A percentile compares a stretch with the other conserved stretches of the same genome.
Evolutionary conservation across 2,888 invertebrate genomes (phyloP).

Genomic region (Acanthoscelides obtectus): DNA sequence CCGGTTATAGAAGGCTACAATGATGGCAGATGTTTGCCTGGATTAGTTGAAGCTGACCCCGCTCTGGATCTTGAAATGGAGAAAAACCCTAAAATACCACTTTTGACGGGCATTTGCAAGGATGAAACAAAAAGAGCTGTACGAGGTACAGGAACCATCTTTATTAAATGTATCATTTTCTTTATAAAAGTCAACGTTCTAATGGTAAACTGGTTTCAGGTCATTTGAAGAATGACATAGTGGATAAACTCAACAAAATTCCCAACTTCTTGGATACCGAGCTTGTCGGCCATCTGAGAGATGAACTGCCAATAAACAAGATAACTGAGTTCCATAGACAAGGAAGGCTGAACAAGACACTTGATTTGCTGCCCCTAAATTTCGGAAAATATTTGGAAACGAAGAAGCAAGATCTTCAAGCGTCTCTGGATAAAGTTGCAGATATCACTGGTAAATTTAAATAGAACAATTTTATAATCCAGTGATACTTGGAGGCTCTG

Average conservation of each 20-base stretch:
- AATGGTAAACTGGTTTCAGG: constrained; percentile 23
- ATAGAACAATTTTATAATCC: too few relatives aligned
- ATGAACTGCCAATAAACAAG: constrained; percentile 36
- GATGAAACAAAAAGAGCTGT: constrained; percentile 66
- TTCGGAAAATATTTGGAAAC: constrained; percentile 41
- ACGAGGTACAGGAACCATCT: constrained; percentile 45
- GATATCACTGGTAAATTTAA: constrained; percentile 55
- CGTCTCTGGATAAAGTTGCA: constrained; percentile 54
- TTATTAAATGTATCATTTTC: background rate
- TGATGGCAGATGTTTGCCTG: constrained; percentile 64
- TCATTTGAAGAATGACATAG: constrained; percentile 42
- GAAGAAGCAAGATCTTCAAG: constrained; percentile 37
- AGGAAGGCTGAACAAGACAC: constrained; percentile 12
- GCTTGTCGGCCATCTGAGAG: constrained; percentile 45
- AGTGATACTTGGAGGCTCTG: too few relatives aligned
- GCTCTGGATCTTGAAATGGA: constrained; percentile 55
- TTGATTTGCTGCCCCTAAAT: constrained; percentile 21
- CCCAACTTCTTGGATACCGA: constrained; percentile 46
- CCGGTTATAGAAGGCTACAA: constrained; percentile 65
- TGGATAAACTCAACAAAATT: constrained; percentile 40
- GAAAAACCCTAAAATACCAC: constrained; percentile 54
- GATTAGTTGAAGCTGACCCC: constrained; percentile 60
- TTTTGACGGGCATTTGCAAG: constrained; percentile 68
- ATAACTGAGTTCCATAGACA: constrained; percentile 12
- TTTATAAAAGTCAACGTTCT: background rate